Evolutionary conservation across 2,113 vertebrate genomes (phyloP), one percentile per base, ranked within the genome.

Genomic region (Synchiropus splendidus): DNA sequence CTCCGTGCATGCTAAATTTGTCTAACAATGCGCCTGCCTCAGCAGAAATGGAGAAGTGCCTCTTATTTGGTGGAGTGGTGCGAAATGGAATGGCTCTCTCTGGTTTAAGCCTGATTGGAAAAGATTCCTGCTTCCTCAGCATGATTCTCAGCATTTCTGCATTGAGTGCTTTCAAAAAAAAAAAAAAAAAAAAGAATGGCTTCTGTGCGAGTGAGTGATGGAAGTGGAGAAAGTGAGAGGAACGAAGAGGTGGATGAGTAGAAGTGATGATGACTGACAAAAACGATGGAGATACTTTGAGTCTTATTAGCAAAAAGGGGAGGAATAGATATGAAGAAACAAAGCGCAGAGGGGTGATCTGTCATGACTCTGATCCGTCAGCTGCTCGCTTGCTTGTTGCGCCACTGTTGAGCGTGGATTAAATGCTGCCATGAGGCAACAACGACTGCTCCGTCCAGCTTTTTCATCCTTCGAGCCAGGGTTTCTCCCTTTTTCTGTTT

Each of bases 41-140:
- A 39, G 64, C 9, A 10, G 32, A 51, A 33, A 42, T 16, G 38
- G 51, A 49, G 51, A 49, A 36, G 37, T 37, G 45, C 42, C 51
- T 52, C 54, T 37, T 64, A 52, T 74, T 60, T 69, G 58, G 66
- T 63, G 58, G 54, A 66, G 60, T 46, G 60, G 45, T 63, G 67
- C 61, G 67, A 59, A 80, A 72, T 69, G 57, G 45, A 73, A 70
- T 62, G 61, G 64, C 69, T 75, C 56, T 52, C 58, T 42, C 63
- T 57, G 57, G 47, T 68, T 68, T 53, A 65, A 66, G 64, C 58
- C 64, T 80, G 73, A 81, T 85, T 83, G 65, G 73, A 87, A 85
- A 79, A 75, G 75, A 85, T 85, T 85, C 60, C 57, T 81, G 82
- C 82, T 60, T 75, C 54, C 72, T 80, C 83, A 86, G 81, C 81